A percentile compares a stretch with the other conserved stretches of the same genome.
phyloP scores from a whole-genome alignment of 2,113 vertebrate species.

The Pontoporia blainvillei region DNA sequence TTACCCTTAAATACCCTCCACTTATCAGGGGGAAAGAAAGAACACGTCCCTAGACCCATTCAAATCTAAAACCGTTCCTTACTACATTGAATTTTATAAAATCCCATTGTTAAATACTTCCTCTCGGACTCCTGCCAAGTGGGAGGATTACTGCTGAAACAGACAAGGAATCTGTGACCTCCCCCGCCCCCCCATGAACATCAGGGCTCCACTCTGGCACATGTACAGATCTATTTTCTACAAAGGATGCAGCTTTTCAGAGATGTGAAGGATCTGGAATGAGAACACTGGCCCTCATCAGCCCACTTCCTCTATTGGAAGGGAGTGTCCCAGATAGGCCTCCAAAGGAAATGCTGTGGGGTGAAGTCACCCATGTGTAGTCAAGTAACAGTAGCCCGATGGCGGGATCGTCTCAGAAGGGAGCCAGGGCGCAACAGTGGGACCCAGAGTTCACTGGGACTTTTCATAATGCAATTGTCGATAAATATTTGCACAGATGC shows the following conservation, averaged over 20 bases:
- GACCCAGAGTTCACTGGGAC: background rate
- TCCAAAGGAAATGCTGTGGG: constrained; percentile 75
- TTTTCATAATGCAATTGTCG: constrained; percentile 34
- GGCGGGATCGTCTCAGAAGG: constrained; percentile 24
- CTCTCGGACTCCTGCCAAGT: constrained; percentile 66
- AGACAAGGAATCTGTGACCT: constrained; percentile 59
- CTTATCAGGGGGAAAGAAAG: background rate
- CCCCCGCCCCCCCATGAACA: constrained; percentile 68
- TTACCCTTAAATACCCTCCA: constrained; percentile 42
- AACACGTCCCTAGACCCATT: constrained; percentile 52
- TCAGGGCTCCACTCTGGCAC: constrained; percentile 77
- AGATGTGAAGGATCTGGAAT: constrained; percentile 78
- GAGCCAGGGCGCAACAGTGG: background rate
- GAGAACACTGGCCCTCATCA: constrained; percentile 76
- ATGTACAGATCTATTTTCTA: constrained; percentile 74
- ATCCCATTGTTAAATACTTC: constrained; percentile 76
- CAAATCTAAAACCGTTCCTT: constrained; percentile 66
- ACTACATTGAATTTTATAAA: constrained; percentile 71
- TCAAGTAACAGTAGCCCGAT: constrained; percentile 61
- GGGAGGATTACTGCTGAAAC: constrained; percentile 65
- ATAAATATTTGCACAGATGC: constrained; percentile 45
- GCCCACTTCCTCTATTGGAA: constrained; percentile 83
- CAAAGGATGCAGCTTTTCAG: constrained; percentile 83
- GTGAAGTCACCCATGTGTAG: constrained; percentile 73
- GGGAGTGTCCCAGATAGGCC: constrained; percentile 78